Percentiles rank a stretch among this genome's conserved stretches.
Conservation (phyloP, 1,140 invertebrate species). For the Dermatophagoides farinae region DNA sequence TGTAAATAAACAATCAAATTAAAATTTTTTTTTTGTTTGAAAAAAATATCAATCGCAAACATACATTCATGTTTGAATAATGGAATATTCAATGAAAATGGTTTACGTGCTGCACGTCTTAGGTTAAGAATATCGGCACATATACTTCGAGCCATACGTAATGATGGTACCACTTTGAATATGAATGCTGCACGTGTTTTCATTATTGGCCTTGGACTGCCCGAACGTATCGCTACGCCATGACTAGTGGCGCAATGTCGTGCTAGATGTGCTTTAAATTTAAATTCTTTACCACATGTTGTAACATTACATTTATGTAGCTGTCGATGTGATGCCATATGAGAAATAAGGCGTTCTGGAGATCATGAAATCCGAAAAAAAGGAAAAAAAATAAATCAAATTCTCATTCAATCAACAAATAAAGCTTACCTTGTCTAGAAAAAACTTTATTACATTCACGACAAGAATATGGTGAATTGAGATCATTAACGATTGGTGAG, state of each 20-base stretch:
- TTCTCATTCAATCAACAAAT: background rate
- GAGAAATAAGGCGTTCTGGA: conserved; percentile 26
- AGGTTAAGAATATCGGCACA: conserved; percentile 58
- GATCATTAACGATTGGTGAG: conserved; percentile 16
- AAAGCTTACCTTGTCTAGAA: conserved; percentile 24
- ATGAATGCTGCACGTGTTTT: conserved; percentile 90
- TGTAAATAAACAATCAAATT: background rate
- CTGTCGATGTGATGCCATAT: conserved; percentile 41
- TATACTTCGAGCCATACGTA: conserved; percentile 59
- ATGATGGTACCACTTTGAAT: conserved; percentile 62
- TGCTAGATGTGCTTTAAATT: conserved; percentile 69
- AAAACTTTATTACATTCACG: conserved; percentile 17
- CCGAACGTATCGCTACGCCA: conserved; percentile 35
- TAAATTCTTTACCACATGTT: conserved; percentile 82
- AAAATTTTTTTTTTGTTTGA: background rate
- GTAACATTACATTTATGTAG: conserved; percentile 64
- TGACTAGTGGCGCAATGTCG: conserved; percentile 54
- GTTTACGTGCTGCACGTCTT: conserved; percentile 61
- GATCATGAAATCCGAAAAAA: too few species aligned
- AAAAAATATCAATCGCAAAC: conserved; percentile 23
- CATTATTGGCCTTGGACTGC: conserved; percentile 74
- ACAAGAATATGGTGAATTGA: conserved; percentile 13
- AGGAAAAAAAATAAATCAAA: conserved; percentile 1
- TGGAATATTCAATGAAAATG: conserved; percentile 61
- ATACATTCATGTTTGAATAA: conserved; percentile 65